These are phyloP conservation scores for Hippolais icterina DNA, from an alignment of 2,113 vertebrate species.

Conservation along the genomic window DNA sequence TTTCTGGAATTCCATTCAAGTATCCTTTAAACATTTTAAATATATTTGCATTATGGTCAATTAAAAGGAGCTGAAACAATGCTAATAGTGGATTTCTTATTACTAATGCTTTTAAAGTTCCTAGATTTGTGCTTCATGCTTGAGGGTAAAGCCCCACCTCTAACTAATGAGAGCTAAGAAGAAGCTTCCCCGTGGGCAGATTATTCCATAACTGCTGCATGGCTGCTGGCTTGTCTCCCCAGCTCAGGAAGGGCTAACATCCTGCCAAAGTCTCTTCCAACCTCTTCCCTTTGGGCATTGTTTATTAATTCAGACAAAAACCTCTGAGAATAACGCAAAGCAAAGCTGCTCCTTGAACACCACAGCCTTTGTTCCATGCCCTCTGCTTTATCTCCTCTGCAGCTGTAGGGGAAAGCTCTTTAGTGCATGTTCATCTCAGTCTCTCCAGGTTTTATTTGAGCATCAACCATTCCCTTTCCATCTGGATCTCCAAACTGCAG, in stretches of 20 bases:
- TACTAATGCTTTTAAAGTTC: constrained; percentile 49
- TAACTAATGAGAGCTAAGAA: constrained; percentile 45
- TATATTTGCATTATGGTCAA: constrained; percentile 34
- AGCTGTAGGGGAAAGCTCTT: not conserved
- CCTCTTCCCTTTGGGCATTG: not conserved
- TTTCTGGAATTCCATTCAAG: constrained; percentile 17
- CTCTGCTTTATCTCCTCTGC: not conserved
- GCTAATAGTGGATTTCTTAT: constrained; percentile 44
- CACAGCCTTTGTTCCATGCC: not conserved
- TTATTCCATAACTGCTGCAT: constrained; percentile 11
- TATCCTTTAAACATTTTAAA: constrained; percentile 14
- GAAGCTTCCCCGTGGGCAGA: constrained; percentile 34
- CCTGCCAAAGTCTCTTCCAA: constrained; percentile 36
- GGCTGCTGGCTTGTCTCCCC: constrained; percentile 30
- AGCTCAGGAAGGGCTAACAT: constrained; percentile 11
- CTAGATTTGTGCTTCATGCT: constrained; percentile 31
- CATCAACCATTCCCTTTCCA: not conserved
- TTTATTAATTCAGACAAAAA: constrained; percentile 60
- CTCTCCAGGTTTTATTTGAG: not conserved
- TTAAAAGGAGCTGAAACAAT: constrained; percentile 50
- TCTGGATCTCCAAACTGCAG: not conserved
- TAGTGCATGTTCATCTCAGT: not conserved
- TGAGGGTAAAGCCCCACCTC: constrained; percentile 32
- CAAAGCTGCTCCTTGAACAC: constrained; percentile 17
- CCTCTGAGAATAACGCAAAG: not conserved